Evolutionary conservation across 1,140 invertebrate species (phyloP).

Genomic region (Drosophila suzukii): DNA sequence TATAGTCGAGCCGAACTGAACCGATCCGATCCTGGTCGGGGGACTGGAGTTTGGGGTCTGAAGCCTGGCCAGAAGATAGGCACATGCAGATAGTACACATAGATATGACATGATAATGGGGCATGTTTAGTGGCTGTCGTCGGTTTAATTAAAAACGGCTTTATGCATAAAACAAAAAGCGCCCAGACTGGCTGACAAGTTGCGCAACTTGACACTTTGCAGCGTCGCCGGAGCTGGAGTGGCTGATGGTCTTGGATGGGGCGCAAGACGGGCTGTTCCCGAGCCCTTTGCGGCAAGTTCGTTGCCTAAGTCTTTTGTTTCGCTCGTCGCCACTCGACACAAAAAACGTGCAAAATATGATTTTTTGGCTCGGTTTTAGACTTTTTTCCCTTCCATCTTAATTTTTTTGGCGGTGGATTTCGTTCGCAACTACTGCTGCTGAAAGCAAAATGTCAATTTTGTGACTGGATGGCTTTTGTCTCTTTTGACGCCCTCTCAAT

Average conservation of each 20-base stretch:
- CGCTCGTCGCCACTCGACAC: constrained; percentile 51
- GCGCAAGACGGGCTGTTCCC: constrained; percentile 18
- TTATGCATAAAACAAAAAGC: constrained; percentile 48
- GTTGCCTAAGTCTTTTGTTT: constrained; percentile 82
- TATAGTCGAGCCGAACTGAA: constrained; percentile 15
- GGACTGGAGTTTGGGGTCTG: not conserved
- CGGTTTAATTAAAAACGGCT: constrained; percentile 75
- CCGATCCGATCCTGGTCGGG: constrained; percentile 19
- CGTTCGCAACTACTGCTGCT: constrained; percentile 44
- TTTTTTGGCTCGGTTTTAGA: constrained; percentile 28
- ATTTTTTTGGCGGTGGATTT: constrained; percentile 11
- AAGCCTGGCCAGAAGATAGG: constrained; percentile 48
- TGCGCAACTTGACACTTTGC: constrained; percentile 82
- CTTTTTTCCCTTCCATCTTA: constrained; percentile 18
- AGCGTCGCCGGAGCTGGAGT: constrained; percentile 8
- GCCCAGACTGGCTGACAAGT: constrained; percentile 57
- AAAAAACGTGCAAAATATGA: constrained; percentile 82
- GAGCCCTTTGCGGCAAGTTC: constrained; percentile 75
- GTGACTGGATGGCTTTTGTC: constrained; percentile 74
- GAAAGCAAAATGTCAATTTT: constrained; percentile 80
- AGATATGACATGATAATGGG: constrained; percentile 81
- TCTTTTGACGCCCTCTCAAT: constrained; percentile 75
- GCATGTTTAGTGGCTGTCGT: constrained; percentile 80
- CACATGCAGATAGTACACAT: constrained; percentile 79
- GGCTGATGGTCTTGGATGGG: not conserved